These are phyloP conservation scores for Leptinotarsa defecta DNA, from an alignment of 1,140 invertebrate species.

Conservation along the genomic window DNA sequence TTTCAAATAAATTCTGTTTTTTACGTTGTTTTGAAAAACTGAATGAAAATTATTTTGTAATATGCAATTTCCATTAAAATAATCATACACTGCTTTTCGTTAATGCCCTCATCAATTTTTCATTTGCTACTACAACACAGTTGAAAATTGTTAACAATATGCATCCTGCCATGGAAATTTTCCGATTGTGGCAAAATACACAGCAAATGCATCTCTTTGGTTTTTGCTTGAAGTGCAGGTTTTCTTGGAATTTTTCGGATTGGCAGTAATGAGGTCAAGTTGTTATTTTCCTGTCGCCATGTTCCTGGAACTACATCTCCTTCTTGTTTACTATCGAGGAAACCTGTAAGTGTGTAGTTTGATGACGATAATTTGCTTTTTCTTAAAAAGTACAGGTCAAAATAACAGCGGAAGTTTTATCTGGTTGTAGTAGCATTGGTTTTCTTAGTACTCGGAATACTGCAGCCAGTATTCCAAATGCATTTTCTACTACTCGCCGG, in stretches of 20 bases:
- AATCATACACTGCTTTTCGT: no score
- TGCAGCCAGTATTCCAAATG: neutral
- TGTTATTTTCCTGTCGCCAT: neutral
- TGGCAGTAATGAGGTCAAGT: neutral
- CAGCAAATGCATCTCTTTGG: neutral
- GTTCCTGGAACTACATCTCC: neutral
- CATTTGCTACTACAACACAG: no score
- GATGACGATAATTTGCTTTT: neutral
- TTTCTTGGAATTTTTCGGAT: neutral
- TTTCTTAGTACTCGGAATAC: conserved; percentile 20
- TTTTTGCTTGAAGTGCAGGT: neutral
- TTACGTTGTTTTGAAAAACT: no score
- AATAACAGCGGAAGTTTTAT: neutral
- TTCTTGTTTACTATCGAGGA: neutral
- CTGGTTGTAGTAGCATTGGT: conserved; percentile 18
- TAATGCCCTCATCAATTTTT: no score
- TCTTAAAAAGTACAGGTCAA: neutral
- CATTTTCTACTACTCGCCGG: neutral
- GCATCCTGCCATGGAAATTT: neutral
- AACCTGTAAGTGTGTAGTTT: neutral
- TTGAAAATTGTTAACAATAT: neutral
- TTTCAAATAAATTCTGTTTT: no score
- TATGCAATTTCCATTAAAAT: no score
- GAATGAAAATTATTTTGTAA: no score
- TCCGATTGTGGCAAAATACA: neutral